A percentile compares a stretch with the other conserved stretches of the same genome.
Evolutionary conservation across 2,113 vertebrate genomes (phyloP).

Genomic region (Sinocyclocheilus grahami): DNA sequence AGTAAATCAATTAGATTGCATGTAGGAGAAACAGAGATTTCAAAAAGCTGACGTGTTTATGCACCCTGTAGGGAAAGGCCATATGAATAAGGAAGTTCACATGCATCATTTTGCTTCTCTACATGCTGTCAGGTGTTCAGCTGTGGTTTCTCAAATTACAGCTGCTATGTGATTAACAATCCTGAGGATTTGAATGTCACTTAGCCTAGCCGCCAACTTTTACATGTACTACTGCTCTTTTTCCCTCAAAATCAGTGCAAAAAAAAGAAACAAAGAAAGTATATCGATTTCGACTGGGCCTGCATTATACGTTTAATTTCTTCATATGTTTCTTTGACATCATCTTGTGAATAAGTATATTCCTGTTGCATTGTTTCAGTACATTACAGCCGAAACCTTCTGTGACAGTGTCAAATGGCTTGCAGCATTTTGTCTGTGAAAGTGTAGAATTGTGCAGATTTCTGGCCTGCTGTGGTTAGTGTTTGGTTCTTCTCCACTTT

Average conservation of each 20-base stretch:
- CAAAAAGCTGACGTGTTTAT: slow-evolving; percentile 27
- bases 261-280: background rate
- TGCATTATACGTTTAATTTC: background rate
- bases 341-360: background rate
- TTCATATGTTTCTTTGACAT: background rate
- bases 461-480: slow-evolving; percentile 1
- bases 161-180: background rate
- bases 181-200: background rate
- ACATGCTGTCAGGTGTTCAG: background rate
- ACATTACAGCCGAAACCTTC: background rate
- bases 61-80: background rate
- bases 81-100: background rate
- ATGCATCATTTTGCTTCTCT: background rate
- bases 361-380: background rate
- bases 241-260: background rate
- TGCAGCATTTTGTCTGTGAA: background rate
- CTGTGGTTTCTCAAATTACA: slow-evolving; percentile 1
- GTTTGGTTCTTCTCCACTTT: background rate
- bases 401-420: background rate
- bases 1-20: slow-evolving; percentile 55
- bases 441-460: background rate
- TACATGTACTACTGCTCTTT: too few species aligned
- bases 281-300: background rate
- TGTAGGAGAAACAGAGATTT: slow-evolving; percentile 34
- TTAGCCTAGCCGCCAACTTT: background rate